Evolutionary conservation across 2,797 vertebrate genomes (phyloP), one percentile per base, ranked within the genome.

Genomic region (Propithecus perrieri): DNA sequence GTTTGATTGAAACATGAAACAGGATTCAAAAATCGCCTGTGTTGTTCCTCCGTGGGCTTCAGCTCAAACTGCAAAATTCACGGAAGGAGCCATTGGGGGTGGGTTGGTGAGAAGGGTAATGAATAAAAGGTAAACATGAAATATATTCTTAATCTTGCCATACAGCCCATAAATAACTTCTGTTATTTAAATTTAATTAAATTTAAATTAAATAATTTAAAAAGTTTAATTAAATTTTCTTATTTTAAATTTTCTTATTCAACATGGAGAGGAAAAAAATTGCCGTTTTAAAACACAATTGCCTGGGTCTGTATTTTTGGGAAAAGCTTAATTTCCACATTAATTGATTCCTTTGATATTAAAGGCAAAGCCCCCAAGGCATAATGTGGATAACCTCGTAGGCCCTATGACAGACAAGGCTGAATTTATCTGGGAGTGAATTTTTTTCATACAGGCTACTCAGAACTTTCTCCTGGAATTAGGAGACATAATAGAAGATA

Each of bases 321-420:
- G 4, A 59, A n/a, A 95, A 92, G 2, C 15, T 24, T 94, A 46
- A 85, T 93, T 89, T 71, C 46, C 48, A 38, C 38, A 91, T 50
- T 85, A 93, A 76, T 46, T 61, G 3, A 91, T 46, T 91, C 13
- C 5, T 92, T 96, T 81, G 3, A 6, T 35, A 28, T 97, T 87
- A 92, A 87, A 61, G 12, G 28, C 20, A 79, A 95, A 96, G 22
- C 8, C 12, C 12, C 17, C 28, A 48, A 85, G 53, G 4, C 10
- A 74, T 9, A 24, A 57, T 12, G 13, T 18, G 12, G 11, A 33
- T 85, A 2, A 87, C 18, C 41, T 78, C 55, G 2, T 65, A 33
- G 33, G 14, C 20, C 17, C 14, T 69, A 6, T 18, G n/a, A 59
- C n/a, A 85, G 30, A 41, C 26, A 59, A 4, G 24, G 5, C 7